Evolutionary conservation across 2,797 vertebrate genomes (phyloP), one percentile per base, ranked within the genome.

Genomic region (Myotis pilosus): DNA sequence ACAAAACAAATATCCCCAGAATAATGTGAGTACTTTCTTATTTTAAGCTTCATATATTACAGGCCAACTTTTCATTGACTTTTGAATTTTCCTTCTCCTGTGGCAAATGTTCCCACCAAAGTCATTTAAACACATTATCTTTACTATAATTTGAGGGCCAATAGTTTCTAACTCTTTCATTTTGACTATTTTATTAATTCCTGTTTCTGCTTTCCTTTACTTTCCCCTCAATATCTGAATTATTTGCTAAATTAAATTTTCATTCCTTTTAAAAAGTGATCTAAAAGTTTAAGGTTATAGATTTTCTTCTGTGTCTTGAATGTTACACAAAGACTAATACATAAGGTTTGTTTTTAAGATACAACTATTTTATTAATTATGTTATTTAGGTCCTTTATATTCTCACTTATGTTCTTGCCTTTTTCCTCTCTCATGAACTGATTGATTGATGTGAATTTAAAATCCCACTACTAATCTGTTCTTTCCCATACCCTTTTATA

Each of bases 191-290:
- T 88, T 64, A 83, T 53, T 87, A 75, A 64, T 44, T 91, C 72
- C 23, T 66, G 28, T 6, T 90, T 87, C n/a, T 68, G 5, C 2
- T 53, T 79, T 89, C 10, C 23, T 86, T 72, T 38, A 36, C 33
- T 55, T 57, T 84, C 47, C 28, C 17, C 20, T 12, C 16, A 84
- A 51, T 55, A 80, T 53, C 76, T 92, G 60, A 78, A 10, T 89
- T 87, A 87, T 66, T 89, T 87, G 33, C 2, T 76, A 33, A 86
- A 82, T 84, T 90, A 44, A 64, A 38, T 88, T 74, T 92, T 85
- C 23, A 74, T 74, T 92, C 3, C 16, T 64, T 87, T 92, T 68
- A 44, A 19, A 71, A 90, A 84, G n/a, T 62, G 12, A 57, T 36
- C 79, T 87, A 79, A 92, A 87, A 80, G 41, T 36, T 57, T 72